Evolutionary conservation across 1,140 invertebrate species (phyloP).

Genomic region (Drosophila yakuba): DNA sequence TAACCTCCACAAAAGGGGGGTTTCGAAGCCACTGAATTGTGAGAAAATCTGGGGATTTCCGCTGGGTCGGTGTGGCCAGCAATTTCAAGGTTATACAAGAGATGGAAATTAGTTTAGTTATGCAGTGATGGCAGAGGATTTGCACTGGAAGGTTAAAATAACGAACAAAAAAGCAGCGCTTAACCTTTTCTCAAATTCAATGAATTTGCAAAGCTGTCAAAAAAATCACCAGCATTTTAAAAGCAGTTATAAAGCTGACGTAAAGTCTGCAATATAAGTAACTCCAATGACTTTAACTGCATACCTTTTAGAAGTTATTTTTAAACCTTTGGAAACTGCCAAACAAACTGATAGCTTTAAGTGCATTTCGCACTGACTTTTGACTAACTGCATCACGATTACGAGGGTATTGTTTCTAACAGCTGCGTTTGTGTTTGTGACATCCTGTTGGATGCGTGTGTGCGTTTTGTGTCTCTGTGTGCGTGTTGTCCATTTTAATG

Average conservation of each 20-base stretch:
- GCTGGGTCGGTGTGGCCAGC: constrained; percentile 31
- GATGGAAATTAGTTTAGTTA: constrained; percentile 57
- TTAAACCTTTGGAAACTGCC: not conserved
- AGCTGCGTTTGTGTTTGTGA: constrained; percentile 17
- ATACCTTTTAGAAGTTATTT: no score
- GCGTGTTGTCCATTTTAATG: constrained; percentile 62
- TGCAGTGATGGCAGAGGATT: constrained; percentile 20
- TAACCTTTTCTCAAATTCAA: not conserved
- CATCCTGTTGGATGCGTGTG: constrained; percentile 28
- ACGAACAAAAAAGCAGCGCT: not conserved
- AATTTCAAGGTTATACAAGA: constrained; percentile 42
- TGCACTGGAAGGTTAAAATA: not conserved
- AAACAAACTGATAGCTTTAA: not conserved
- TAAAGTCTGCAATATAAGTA: no score
- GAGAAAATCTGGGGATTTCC: constrained; percentile 19
- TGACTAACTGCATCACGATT: constrained; percentile 12
- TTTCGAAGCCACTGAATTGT: not conserved
- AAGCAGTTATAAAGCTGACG: no score
- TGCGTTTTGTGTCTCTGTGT: constrained; percentile 22
- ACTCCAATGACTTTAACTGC: no score
- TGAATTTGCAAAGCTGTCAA: not conserved
- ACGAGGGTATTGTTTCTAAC: constrained; percentile 21
- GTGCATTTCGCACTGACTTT: constrained; percentile 4
- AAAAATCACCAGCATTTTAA: no score
- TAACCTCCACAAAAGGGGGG: not conserved